Evolutionary conservation across 2,888 invertebrate species (phyloP), one percentile per base, ranked within the genome.

Genomic region (Ophion obscuratus): DNA sequence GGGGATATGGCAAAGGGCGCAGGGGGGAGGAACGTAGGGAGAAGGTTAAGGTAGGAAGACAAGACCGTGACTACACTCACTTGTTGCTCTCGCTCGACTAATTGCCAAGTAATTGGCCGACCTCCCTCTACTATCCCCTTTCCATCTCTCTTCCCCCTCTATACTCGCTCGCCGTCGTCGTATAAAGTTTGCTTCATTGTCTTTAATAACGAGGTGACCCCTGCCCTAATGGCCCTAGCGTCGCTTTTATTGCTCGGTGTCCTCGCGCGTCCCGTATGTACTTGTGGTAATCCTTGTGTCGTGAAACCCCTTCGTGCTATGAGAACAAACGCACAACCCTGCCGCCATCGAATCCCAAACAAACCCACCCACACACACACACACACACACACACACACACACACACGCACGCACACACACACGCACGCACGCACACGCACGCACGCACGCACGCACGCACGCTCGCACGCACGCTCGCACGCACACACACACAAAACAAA

Each of bases 41-140:
- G 75, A 67, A 73, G 71, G 64, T 64, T 66, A 64, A 81, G 84
- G 85, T 80, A 88, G 88, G 88, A 87, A 85, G 87, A 89, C 90
- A 88, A 90, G 91, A 90, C 90, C 89, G 89, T 91, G 90, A 91
- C 91, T 92, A 93, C 92, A 92, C 92, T 92, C 93, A 92, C 93
- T 93, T 93, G 93, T 93, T 93, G 93, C 93, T 93, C 47, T 47
- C 90, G 91, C 90, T 91, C 92, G 92, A 93, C 93, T 94, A 94
- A 94, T 94, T 94, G 94, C 93, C 93, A 92, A 93, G 94, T 94
- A 94, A 94, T 94, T 94, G 93, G 93, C 92, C 92, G 90, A 91
- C 90, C 92, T 91, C 90, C 91, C 90, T 90, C 89, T 61, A 64
- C 74, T 47, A 62, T n/a, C 53, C 84, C 53, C 62, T 70, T 64